phyloP scores from a whole-genome alignment of 2,113 vertebrate genomes.

The Cyprinodon variegatus region DNA sequence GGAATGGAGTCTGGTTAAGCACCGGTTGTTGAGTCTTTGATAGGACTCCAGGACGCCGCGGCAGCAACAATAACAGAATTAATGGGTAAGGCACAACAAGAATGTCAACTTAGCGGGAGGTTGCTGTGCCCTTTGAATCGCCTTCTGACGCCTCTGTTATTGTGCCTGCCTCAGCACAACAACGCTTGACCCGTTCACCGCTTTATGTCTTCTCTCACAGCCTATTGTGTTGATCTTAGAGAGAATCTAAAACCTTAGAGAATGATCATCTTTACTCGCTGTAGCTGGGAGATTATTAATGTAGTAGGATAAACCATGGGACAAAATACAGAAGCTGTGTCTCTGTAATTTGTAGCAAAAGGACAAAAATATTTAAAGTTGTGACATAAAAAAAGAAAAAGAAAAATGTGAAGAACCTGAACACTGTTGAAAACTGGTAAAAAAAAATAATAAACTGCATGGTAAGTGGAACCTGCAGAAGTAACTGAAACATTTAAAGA shows the following conservation, averaged over 20 bases:
- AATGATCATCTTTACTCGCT: conserved; percentile 20
- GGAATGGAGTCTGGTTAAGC: conserved; percentile 78
- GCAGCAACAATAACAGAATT: conserved; percentile 83
- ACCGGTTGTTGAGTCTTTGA: conserved; percentile 83
- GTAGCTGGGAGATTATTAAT: no score
- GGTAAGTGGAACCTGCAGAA: no score
- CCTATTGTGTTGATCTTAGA: conserved; percentile 36
- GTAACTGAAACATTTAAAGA: no score
- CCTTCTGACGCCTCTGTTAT: conserved; percentile 69
- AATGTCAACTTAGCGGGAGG: conserved; percentile 81
- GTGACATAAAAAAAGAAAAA: no score
- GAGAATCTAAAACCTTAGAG: conserved; percentile 18
- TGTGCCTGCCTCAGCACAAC: conserved; percentile 69
- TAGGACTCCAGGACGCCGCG: conserved; percentile 80
- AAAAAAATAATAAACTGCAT: no score
- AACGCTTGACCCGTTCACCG: conserved; percentile 70
- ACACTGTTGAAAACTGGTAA: no score
- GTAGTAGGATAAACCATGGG: no score
- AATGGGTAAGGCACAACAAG: conserved; percentile 82
- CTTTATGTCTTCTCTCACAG: conserved; percentile 53
- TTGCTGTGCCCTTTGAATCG: conserved; percentile 75
- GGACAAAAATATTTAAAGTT: no score
- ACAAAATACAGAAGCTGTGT: no score
- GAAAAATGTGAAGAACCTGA: no score
- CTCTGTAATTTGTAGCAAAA: no score